Conservation (phyloP, 30 jellyfish, hydroid and myxozoan species). For the Hydra vulgaris region DNA sequence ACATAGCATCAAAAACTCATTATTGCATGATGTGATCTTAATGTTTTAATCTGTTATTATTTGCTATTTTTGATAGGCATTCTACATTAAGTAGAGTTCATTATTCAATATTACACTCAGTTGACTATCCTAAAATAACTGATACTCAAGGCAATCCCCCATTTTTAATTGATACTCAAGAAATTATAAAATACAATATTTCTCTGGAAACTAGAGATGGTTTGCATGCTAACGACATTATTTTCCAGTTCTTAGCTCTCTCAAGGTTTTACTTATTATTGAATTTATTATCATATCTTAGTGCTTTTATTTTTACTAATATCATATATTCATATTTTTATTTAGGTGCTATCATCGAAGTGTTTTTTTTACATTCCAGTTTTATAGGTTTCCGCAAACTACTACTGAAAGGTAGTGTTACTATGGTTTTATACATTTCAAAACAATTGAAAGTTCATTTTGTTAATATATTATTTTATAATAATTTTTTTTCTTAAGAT, state of each 20-base stretch:
- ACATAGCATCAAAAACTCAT: too few relatives aligned
- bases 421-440: not conserved
- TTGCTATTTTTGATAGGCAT: not conserved
- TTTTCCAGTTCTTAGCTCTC: conserved; percentile 65
- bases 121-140: conserved; percentile 65
- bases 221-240: conserved; percentile 68
- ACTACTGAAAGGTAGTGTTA: conserved; percentile 69
- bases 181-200: conserved; percentile 38
- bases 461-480: too few relatives aligned
- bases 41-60: too few relatives aligned
- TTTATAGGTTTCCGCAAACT: conserved; percentile 88
- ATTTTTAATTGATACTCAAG: conserved; percentile 70
- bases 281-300: not conserved
- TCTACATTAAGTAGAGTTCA: conserved; percentile 59
- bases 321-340: not conserved
- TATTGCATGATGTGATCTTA: too few relatives aligned
- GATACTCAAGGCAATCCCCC: conserved; percentile 89
- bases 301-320: not conserved
- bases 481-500: too few relatives aligned
- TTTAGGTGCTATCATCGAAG: conserved; percentile 72
- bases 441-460: too few relatives aligned
- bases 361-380: conserved; percentile 80
- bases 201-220: conserved; percentile 67
- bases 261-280: conserved; percentile 10
- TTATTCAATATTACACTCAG: conserved; percentile 65